Evolutionary conservation across 1,140 invertebrate species (phyloP), one percentile per base, ranked within the genome.

Genomic region (Brachionus calyciflorus): DNA sequence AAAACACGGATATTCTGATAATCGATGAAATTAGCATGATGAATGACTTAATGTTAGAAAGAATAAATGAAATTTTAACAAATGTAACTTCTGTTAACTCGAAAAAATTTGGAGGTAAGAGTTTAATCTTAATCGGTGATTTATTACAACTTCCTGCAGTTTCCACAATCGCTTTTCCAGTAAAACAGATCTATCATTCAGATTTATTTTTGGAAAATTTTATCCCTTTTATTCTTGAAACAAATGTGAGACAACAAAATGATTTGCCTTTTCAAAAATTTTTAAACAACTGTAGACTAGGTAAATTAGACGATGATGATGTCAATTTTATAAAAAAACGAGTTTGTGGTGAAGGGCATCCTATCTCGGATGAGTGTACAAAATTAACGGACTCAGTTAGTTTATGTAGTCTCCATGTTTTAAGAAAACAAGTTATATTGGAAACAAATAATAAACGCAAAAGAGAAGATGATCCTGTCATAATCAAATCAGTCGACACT

Each of bases 151-250:
- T 49, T 49, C 7, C 48, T 49, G 48, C 48, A n/a, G 48, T 49
- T 49, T 49, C 48, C 17, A 49, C n/a, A n/a, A 21, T 49, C 24
- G 17, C 48, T 49, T 49, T 14, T 49, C 48, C 48, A 49, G 48
- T 49, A 49, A n/a, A 49, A 49, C 48, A 49, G 24, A 49, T 49
- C 24, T 49, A 49, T 21, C 17, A 21, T 19, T 49, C 9, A 49
- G 48, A 49, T 21, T 49, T 49, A 49, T 49, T 49, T 49, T 49
- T 49, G 48, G 48, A 49, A 49, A 49, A 49, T 21, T 49, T 49
- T 49, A 21, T 49, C n/a, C 48, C 48, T 49, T 49, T 49, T 49
- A n/a, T 49, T 49, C 48, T 49, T 49, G 48, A 49, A 49, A 49
- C 48, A 49, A 49, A 49, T 49, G n/a, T 49, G 17, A 49, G 48